Evolutionary conservation across 2,113 vertebrate genomes (phyloP), one percentile per base, ranked within the genome.

Genomic region (Serilophus lunatus): DNA sequence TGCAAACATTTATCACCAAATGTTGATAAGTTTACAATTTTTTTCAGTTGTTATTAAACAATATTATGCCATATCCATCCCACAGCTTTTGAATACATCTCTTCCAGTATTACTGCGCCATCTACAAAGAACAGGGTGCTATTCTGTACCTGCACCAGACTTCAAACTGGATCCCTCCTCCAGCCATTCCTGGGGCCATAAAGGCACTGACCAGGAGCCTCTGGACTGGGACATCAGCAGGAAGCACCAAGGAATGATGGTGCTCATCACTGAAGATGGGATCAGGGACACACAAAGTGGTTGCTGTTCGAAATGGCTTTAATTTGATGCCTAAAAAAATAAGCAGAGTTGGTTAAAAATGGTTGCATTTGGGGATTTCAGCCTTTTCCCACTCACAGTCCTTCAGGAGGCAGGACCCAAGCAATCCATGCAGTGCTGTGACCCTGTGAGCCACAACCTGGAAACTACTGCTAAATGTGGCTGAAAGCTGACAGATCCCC

Each of bases 131-230:
- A 36, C 0, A 72, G 25, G 29, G 92, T 4, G 12, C 38, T n/a
- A 33, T 35, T 66, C 93, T 90, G 82, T 98, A 99, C 99, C 99
- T 99, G 98, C 99, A 99, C 99, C 99, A 99, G 80, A 99, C 98
- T 97, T 99, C 99, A 96, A 99, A 99, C 66, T 98, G 98, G 87
- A 99, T 96, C 70, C 99, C 99, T 77, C 98, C 98, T 82, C 98
- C 98, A 64, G 95, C 72, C 0, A 95, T 84, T 18, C 98, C 98
- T 35, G 98, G 97, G 69, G 96, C 86, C 50, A 98, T 98, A 83
- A 99, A 98, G 23, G 98, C 98, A 88, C 97, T 93, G 54, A 99
- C 98, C 76, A 99, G 97, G 24, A 99, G 96, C 87, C 97, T 99
- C 96, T 99, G 99, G 79, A 99, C 98, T 15, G 99, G 99, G 68